These are phyloP conservation scores for Columba guinea DNA, from an alignment of 2,797 vertebrate genomes.

Conservation along the genomic window DNA sequence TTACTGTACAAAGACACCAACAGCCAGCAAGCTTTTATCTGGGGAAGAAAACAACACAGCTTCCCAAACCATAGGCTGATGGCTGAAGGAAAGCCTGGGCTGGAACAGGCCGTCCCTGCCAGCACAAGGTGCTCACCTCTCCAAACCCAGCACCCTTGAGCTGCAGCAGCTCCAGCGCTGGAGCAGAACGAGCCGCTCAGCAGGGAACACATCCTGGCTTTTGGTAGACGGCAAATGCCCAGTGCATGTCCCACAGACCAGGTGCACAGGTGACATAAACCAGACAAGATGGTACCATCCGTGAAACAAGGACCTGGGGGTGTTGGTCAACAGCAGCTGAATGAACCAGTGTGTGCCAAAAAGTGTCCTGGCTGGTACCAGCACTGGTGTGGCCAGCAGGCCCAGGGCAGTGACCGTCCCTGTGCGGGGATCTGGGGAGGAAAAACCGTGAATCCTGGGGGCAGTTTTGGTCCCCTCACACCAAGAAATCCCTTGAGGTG, in stretches of 20 bases:
- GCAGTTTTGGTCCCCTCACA: too few relatives aligned
- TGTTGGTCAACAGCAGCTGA: too few relatives aligned
- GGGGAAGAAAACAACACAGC: background rate
- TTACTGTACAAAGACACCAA: background rate
- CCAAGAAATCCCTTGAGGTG: too few relatives aligned
- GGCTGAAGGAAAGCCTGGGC: background rate
- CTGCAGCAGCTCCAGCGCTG: background rate
- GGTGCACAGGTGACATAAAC: background rate
- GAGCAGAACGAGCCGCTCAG: background rate
- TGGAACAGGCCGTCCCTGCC: background rate
- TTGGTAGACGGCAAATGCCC: background rate
- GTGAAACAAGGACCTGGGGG: background rate
- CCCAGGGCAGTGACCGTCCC: too few relatives aligned
- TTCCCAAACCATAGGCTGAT: rapidly evolving
- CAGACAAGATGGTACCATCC: rapidly evolving
- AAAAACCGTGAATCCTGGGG: too few relatives aligned
- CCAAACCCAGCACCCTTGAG: background rate
- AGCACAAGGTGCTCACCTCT: background rate
- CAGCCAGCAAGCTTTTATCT: background rate
- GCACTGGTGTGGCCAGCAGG: too few relatives aligned
- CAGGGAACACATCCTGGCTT: rapidly evolving
- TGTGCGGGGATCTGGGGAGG: too few relatives aligned
- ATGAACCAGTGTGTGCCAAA: too few relatives aligned
- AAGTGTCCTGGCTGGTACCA: too few relatives aligned
- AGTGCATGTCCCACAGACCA: rapidly evolving